Base-by-base conservation (phyloP, 2,113 vertebrate genomes). In the Osmerus mordax region DNA sequence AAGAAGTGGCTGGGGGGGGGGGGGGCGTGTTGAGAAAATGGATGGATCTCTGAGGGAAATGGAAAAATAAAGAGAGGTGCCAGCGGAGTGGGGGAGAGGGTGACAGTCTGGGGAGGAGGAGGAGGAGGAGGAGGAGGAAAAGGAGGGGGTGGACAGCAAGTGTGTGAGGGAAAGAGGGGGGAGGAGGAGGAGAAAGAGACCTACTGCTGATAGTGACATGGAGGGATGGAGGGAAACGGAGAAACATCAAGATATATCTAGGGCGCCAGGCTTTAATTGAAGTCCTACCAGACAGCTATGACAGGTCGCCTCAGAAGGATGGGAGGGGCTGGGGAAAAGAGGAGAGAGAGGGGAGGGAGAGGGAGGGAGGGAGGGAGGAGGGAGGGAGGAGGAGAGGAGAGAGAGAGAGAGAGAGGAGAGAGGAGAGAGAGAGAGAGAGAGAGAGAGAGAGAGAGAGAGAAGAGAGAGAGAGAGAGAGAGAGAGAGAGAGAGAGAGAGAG, bases 401-500 rank as follows among this genome's bases (percentile, higher is more conserved):
- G n/a, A n/a, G n/a, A n/a, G n/a, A n/a, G n/a, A n/a, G n/a, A n/a
- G n/a, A n/a, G n/a, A n/a, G n/a, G n/a, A 60, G 58, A 28, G 12
- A n/a, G n/a, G n/a, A n/a, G n/a, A n/a, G n/a, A n/a, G n/a, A n/a
- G n/a, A n/a, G n/a, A n/a, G n/a, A n/a, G n/a, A n/a, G n/a, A n/a
- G n/a, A n/a, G n/a, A n/a, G n/a, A n/a, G n/a, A n/a, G n/a, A n/a
- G n/a, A n/a, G n/a, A n/a, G n/a, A n/a, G n/a, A n/a, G n/a, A n/a
- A n/a, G n/a, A n/a, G n/a, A 23, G 59, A 28, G 59, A 61, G 23
- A 61, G 59, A 14, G 23, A 61, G 8, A 70, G 29, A 70, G 73
- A 76, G 76, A 83, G 83, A 83, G 85, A 81, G 71, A 77, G 74
- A 80, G 72, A 70, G 67, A 82, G 80, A 72, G 59, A 28, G 59